Base-by-base conservation (phyloP, 2,113 vertebrate species). In the Austrofundulus limnaeus region DNA sequence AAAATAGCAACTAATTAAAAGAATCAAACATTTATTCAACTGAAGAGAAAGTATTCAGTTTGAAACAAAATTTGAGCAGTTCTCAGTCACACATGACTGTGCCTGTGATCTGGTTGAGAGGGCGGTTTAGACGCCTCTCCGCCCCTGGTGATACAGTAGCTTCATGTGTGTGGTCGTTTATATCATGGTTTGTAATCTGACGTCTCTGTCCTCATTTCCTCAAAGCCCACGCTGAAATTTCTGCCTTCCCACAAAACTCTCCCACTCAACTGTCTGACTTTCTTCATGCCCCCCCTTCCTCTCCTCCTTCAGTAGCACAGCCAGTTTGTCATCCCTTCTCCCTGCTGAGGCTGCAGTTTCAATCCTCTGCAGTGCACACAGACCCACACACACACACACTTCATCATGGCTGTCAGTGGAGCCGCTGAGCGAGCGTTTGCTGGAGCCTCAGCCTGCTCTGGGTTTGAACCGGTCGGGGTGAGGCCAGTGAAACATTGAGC, bases 221-320 rank as follows among this genome's bases (percentile, higher is more conserved):
- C 60, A 47, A 41, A 63, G 66, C 66, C 79, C 72, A 78, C 76
- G 39, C 64, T 80, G 16, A 75, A 64, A 64, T 58, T 17, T 56
- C 21, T 59, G 66, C 34, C 62, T 31, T 39, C 61, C 74, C 75
- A 75, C 73, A 41, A 7, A 53, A 5, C 2, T 71, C 77, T 80
- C 80, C 80, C 82, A 86, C 86, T 85, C 76, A 82, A 77, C 78
- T 71, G 73, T 82, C 71, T 83, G 70, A 80, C 73, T 84, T 75
- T 84, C 81, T 39, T 72, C 45, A 57, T 39, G 47, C 61, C 77
- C 69, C 76, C 64, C 72, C 61, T 51, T 52, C 45, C 46, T 20
- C 19, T 54, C 56, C 57, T 46, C 51, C 45, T 70, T 52, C 52
- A 70, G 62, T 20, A 68, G 41, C 61, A 28, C 65, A 50, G 50